Percentiles rank a stretch among this genome's conserved stretches.
These are phyloP conservation scores for Hyperoplus immaculatus DNA, from an alignment of 2,797 vertebrate species.

Conservation along the genomic window DNA sequence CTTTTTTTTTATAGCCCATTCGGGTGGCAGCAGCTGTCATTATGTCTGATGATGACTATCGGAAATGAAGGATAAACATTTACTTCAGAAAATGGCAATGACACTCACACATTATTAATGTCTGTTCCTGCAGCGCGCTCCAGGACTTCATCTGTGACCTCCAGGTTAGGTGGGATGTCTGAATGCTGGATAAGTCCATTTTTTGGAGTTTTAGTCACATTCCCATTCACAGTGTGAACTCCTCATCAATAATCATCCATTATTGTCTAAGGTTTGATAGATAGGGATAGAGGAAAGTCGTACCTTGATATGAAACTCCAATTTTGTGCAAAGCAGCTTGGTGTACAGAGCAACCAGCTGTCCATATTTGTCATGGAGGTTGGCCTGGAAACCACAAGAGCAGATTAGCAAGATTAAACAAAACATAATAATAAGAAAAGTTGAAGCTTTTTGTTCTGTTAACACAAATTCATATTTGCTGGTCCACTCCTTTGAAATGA, in stretches of 20 bases:
- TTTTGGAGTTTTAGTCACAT: constrained; percentile 1
- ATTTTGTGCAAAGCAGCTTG: constrained; percentile 92
- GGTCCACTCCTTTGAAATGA: background rate
- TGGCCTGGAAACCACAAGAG: constrained; percentile 82
- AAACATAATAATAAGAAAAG: background rate
- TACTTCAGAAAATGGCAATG: background rate
- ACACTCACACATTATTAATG: constrained; percentile 96
- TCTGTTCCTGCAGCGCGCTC: constrained; percentile 94
- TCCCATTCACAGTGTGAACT: constrained; percentile 4
- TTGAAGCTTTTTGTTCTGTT: background rate
- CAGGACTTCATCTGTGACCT: constrained; percentile 92
- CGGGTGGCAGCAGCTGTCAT: background rate
- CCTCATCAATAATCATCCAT: background rate
- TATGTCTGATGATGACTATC: background rate
- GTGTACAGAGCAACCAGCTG: constrained; percentile 92
- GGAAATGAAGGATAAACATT: background rate
- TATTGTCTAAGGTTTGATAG: background rate
- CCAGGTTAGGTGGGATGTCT: constrained; percentile 92
- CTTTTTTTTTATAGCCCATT: background rate
- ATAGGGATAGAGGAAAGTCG: background rate
- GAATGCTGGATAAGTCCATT: constrained; percentile 85
- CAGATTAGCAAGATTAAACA: constrained; percentile 4
- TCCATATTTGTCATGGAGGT: constrained; percentile 92
- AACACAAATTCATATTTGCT: background rate
- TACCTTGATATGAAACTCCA: constrained; percentile 96